phyloP scores from a whole-genome alignment of 2,888 invertebrate species.

The Rhabditoides inermis region DNA sequence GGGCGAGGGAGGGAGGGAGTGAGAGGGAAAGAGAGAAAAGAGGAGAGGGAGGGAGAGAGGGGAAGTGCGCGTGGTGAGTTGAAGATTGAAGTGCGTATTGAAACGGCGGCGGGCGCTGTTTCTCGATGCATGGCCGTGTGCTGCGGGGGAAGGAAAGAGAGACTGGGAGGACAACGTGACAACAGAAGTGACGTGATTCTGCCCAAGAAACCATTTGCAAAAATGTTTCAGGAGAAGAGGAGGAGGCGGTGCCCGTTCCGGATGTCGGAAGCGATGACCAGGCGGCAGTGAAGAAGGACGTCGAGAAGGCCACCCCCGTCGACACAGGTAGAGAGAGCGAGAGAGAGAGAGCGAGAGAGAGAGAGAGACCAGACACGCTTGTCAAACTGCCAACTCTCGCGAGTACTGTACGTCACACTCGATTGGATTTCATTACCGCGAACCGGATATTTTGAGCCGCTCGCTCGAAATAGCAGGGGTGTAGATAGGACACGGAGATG shows the following conservation, averaged over 20 bases:
- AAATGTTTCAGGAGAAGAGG: conserved; percentile 30
- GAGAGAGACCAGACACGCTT: no score
- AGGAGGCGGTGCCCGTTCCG: conserved; percentile 28
- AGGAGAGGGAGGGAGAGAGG: neutral
- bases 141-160: neutral
- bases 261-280: conserved; percentile 14
- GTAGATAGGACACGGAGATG: no score
- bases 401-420: no score
- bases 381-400: no score
- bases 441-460: no score
- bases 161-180: neutral
- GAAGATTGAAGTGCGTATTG: neutral
- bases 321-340: conserved; percentile 39
- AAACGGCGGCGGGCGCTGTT: neutral
- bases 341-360: no score
- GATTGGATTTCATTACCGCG: no score
- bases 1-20: neutral
- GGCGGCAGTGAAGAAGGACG: conserved; percentile 46
- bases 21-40: neutral
- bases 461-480: no score
- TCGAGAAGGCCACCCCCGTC: conserved; percentile 41
- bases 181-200: no score
- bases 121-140: neutral
- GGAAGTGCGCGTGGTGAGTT: neutral
- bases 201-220: neutral